These are phyloP conservation scores for Theonella swinhoei DNA, from an alignment of 37 sponge, comb jelly and placozoan species.

Conservation along the genomic window DNA sequence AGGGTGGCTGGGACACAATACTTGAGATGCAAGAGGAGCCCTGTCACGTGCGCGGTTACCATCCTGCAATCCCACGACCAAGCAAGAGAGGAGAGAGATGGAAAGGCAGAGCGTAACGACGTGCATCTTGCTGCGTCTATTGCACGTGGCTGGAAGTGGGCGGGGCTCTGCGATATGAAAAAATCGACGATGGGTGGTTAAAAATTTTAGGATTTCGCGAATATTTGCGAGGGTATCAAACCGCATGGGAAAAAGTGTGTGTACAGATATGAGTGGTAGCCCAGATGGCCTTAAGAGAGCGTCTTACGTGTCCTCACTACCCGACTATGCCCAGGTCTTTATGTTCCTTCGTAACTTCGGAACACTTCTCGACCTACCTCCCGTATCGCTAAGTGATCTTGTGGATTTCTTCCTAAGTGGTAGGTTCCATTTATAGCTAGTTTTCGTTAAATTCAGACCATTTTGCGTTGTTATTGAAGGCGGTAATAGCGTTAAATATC, in stretches of 20 bases:
- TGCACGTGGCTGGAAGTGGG: not conserved
- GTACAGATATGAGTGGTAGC: constrained; percentile 3
- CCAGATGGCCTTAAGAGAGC: not conserved
- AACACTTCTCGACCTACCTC: constrained; percentile 11
- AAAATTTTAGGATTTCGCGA: not conserved
- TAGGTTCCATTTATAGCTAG: not conserved
- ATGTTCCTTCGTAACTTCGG: constrained; percentile 51
- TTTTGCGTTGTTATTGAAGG: not conserved
- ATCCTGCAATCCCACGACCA: not conserved
- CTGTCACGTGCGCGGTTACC: too few species aligned
- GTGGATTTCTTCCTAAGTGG: constrained; percentile 57
- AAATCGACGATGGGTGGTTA: not conserved
- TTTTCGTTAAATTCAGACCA: not conserved
- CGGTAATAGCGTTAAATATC: not conserved
- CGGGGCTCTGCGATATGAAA: not conserved
- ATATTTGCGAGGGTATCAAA: not conserved
- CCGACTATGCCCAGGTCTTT: constrained; percentile 61
- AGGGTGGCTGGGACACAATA: constrained; percentile 24
- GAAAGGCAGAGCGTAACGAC: not conserved
- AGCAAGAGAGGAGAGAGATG: not conserved
- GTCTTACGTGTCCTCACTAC: constrained; percentile 5
- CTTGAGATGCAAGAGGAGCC: too few species aligned
- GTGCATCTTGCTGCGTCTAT: not conserved
- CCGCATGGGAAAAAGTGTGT: too few species aligned
- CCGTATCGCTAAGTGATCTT: constrained; percentile 37